These are phyloP conservation scores for Aselliscus stoliczkanus DNA, from an alignment of 2,797 vertebrate genomes.

Conservation along the genomic window DNA sequence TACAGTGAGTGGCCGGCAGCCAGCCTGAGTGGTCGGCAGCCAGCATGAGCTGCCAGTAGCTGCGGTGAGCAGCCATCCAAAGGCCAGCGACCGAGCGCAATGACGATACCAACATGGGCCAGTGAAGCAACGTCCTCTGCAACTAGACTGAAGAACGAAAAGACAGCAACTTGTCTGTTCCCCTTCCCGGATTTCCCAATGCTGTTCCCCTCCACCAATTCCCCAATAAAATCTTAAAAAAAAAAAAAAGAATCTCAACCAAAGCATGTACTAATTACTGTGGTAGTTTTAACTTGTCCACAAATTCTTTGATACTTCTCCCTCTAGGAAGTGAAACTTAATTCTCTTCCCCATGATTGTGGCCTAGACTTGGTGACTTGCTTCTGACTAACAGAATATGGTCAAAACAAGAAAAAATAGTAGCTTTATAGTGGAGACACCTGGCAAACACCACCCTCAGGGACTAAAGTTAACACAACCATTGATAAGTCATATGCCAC, in stretches of 20 bases:
- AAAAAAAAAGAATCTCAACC: background rate
- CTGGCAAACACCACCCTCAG: background rate
- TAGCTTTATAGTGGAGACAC: background rate
- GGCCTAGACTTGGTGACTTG: background rate
- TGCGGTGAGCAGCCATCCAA: too few relatives aligned
- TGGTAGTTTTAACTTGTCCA: slow-evolving; percentile 2
- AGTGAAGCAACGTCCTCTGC: too few relatives aligned
- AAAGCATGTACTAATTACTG: background rate
- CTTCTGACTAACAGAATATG: background rate
- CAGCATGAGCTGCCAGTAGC: too few relatives aligned
- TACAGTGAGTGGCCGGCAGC: too few relatives aligned
- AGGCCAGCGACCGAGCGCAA: too few relatives aligned
- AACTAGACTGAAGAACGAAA: too few relatives aligned
- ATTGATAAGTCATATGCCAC: background rate
- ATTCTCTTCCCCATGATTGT: background rate
- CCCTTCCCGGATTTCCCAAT: too few relatives aligned
- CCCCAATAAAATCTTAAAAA: too few relatives aligned
- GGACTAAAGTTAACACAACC: background rate
- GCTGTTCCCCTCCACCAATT: too few relatives aligned
- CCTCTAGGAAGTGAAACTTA: background rate
- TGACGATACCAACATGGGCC: too few relatives aligned
- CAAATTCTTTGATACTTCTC: background rate
- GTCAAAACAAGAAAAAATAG: background rate
- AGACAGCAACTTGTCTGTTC: too few relatives aligned
- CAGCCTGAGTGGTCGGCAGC: too few relatives aligned